Percentiles rank a stretch among this genome's conserved stretches.
phyloP scores from a whole-genome alignment of 2,797 vertebrate species.

The Tokudaia muenninki region DNA sequence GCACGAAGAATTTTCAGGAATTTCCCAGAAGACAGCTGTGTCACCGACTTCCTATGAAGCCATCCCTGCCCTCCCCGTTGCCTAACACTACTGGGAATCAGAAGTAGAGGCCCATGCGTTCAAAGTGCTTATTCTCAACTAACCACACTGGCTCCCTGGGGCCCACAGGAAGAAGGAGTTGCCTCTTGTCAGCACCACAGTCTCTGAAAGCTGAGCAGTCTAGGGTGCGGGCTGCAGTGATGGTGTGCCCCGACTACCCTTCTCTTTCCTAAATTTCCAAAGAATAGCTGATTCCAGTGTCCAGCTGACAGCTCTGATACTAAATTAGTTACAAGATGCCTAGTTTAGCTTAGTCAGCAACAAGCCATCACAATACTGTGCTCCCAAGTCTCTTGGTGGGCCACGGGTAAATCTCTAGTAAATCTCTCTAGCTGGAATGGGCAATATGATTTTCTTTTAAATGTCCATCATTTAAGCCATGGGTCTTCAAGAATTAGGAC shows the following conservation, averaged over 20 bases:
- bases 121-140: not conserved
- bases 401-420: not conserved
- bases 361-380: not conserved
- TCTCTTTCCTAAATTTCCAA: slow-evolving; percentile 27
- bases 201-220: not conserved
- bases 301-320: not conserved
- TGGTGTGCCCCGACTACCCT: not conserved
- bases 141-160: not conserved
- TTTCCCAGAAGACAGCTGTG: slow-evolving; percentile 64
- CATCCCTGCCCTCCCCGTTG: not conserved
- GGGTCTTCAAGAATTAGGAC: slow-evolving; percentile 13
- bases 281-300: not conserved
- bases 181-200: not conserved
- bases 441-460: not conserved
- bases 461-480: slow-evolving; percentile 25
- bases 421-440: not conserved
- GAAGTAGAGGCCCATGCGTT: not conserved
- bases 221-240: not conserved
- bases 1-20: slow-evolving; percentile 30
- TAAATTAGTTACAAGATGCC: not conserved
- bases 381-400: not conserved
- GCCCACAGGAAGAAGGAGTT: not conserved
- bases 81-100: slow-evolving; percentile 32
- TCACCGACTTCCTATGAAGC: slow-evolving; percentile 48
- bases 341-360: slow-evolving; percentile 4